phyloP scores from a whole-genome alignment of 2,797 vertebrate species.

The Chloroceryle inda region DNA sequence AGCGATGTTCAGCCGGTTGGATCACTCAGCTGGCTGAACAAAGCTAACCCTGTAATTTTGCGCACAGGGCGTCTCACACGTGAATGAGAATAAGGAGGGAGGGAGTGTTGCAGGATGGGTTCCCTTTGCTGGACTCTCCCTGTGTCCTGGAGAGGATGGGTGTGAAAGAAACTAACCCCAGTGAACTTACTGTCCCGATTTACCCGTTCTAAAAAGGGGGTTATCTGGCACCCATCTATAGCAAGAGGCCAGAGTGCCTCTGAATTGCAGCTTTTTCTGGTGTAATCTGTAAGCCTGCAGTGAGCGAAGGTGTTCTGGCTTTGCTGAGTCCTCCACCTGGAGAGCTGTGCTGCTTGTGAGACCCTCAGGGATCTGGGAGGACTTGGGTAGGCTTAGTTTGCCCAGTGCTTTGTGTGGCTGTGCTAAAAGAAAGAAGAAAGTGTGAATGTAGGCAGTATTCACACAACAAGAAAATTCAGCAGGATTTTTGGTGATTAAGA shows the following conservation, averaged over 20 bases:
- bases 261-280: not conserved
- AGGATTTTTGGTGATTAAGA: not conserved
- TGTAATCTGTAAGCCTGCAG: fast-evolving
- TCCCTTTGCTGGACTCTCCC: not conserved
- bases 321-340: not conserved
- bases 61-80: not conserved
- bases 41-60: constrained; percentile 51
- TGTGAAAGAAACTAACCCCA: not conserved
- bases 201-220: not conserved
- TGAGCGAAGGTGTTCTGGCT: not conserved
- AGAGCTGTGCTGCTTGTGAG: not conserved
- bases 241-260: not conserved
- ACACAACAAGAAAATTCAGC: not conserved
- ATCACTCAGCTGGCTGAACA: constrained; percentile 8
- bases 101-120: not conserved
- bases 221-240: fast-evolving
- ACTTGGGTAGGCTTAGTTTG: not conserved
- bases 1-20: constrained; percentile 9
- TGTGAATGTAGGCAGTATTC: not conserved
- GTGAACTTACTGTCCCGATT: not conserved
- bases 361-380: not conserved
- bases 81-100: not conserved
- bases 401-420: fast-evolving
- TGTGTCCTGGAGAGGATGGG: not conserved
- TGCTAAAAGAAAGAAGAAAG: not conserved